phyloP scores from a whole-genome alignment of 2,797 vertebrate genomes.

The Semotilus atromaculatus region DNA sequence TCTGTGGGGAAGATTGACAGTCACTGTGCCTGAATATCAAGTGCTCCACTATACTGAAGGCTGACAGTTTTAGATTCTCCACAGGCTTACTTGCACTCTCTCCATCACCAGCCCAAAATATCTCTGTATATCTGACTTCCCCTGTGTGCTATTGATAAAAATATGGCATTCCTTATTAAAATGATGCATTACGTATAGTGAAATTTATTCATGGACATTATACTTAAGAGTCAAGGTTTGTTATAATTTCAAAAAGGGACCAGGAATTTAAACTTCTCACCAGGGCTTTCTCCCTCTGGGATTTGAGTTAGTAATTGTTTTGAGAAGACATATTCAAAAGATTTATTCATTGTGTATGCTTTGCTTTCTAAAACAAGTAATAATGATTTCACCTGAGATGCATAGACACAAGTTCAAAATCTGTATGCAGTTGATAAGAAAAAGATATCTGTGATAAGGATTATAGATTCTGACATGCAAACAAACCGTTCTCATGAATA shows the following conservation, averaged over 20 bases:
- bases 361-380: background rate
- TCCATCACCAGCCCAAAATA: slow-evolving; percentile 33
- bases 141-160: slow-evolving; percentile 30
- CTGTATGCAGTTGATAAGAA: slow-evolving; percentile 17
- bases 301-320: background rate
- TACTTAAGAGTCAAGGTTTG: background rate
- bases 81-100: slow-evolving; percentile 28
- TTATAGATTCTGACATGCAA: slow-evolving; percentile 44
- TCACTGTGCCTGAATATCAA: slow-evolving; percentile 69
- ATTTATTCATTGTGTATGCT: background rate
- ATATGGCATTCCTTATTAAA: background rate
- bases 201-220: slow-evolving; percentile 13
- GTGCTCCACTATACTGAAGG: slow-evolving; percentile 53
- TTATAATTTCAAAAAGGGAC: background rate
- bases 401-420: background rate
- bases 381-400: background rate
- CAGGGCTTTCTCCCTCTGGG: background rate
- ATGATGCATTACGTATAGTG: slow-evolving; percentile 3
- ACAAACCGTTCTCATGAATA: slow-evolving; percentile 53
- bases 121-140: slow-evolving; percentile 13
- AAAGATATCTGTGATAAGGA: slow-evolving; percentile 33
- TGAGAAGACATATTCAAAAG: background rate
- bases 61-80: slow-evolving; percentile 58
- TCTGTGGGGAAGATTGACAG: slow-evolving; percentile 62
- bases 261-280: background rate